Percentiles rank a stretch among this genome's conserved stretches.
Evolutionary conservation across 2,797 vertebrate genomes (phyloP).

Genomic region (Crenuchus spilurus): DNA sequence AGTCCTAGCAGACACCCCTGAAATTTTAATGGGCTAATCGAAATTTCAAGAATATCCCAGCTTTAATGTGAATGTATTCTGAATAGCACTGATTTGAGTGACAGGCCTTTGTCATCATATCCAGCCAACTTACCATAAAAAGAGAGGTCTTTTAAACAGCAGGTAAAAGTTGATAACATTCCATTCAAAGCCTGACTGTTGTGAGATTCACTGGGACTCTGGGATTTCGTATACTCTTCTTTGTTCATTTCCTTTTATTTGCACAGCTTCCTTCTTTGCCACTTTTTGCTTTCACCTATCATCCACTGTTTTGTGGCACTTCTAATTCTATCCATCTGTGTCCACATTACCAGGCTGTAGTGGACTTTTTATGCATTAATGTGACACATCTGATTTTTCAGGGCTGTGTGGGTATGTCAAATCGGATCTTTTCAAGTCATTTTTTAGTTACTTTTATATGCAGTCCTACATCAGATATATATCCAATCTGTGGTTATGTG

Average conservation of each 20-base stretch:
- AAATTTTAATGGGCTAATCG: slow-evolving; percentile 6
- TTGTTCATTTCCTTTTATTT: background rate
- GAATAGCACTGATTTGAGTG: background rate
- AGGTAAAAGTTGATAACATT: background rate
- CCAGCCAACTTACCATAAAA: background rate
- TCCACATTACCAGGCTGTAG: too few species aligned
- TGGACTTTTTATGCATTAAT: too few species aligned
- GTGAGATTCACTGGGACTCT: background rate
- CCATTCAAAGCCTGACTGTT: background rate
- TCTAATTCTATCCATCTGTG: too few species aligned
- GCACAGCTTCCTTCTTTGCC: background rate
- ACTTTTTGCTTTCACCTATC: background rate
- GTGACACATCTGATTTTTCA: too few species aligned
- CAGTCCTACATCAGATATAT: too few species aligned
- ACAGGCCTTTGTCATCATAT: background rate
- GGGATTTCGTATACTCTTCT: background rate
- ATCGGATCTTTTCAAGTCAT: too few species aligned
- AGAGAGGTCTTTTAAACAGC: background rate
- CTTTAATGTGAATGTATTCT: background rate
- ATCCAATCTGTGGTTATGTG: too few species aligned
- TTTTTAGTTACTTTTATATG: too few species aligned
- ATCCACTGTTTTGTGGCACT: too few species aligned
- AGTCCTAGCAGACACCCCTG: slow-evolving; percentile 9
- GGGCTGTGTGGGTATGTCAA: too few species aligned
- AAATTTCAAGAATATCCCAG: background rate